Conservation (phyloP, 2,113 vertebrate genomes). For the Ahaetulla prasina region DNA sequence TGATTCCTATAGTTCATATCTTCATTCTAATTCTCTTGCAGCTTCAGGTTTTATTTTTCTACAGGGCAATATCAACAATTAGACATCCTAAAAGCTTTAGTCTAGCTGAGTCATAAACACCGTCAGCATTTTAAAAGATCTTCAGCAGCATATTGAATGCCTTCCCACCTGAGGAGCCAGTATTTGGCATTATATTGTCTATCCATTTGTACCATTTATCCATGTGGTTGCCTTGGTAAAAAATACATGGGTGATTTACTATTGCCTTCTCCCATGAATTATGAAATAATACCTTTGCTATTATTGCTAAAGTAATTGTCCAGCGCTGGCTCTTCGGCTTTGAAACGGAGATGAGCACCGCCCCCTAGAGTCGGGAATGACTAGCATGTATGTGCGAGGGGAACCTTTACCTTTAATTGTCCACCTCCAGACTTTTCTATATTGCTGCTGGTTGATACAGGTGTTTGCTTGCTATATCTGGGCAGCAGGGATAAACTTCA, state of each 20-base stretch:
- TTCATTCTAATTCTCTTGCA: background rate
- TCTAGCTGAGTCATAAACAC: background rate
- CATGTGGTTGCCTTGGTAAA: background rate
- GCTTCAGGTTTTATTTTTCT: background rate
- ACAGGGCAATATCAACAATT: background rate
- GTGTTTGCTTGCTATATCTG: background rate
- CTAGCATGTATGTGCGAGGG: too few species aligned
- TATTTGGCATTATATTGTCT: background rate
- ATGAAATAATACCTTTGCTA: background rate
- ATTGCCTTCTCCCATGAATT: background rate
- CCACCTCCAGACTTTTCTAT: background rate
- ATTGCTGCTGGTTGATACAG: background rate
- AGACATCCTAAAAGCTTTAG: background rate
- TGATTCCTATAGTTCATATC: background rate
- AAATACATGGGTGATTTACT: background rate
- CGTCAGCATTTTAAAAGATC: background rate
- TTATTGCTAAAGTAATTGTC: background rate
- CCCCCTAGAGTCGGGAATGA: too few species aligned
- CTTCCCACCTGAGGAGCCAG: background rate
- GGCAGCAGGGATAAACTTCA: background rate
- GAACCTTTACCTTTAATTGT: too few species aligned
- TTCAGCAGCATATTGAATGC: background rate
- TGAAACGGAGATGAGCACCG: too few species aligned
- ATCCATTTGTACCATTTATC: background rate
- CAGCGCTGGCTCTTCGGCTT: too few species aligned